Percentiles rank a stretch among this genome's conserved stretches.
These are phyloP conservation scores for Ciconia nigra DNA, from an alignment of 2,797 vertebrate genomes.

Conservation along the genomic window DNA sequence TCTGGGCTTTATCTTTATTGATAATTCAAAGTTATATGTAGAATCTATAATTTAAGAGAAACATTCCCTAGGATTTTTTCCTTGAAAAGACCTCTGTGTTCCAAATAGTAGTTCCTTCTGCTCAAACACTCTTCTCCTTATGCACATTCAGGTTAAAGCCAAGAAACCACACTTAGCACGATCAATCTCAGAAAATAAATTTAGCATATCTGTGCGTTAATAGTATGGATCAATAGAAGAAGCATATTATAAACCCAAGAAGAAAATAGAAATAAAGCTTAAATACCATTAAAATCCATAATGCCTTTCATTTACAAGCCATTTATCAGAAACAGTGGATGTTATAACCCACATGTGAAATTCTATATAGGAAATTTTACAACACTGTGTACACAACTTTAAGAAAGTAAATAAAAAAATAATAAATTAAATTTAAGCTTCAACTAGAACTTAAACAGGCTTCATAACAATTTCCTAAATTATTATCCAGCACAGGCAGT, in stretches of 20 bases:
- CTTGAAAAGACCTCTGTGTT: neutral
- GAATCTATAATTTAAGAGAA: neutral
- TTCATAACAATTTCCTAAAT: neutral
- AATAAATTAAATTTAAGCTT: neutral
- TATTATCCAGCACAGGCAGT: neutral
- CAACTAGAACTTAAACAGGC: neutral
- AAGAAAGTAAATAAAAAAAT: neutral
- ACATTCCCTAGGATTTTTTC: neutral
- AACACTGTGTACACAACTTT: neutral
- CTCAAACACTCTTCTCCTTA: neutral
- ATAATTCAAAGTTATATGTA: neutral
- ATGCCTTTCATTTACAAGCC: neutral
- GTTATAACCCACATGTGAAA: neutral
- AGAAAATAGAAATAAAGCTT: conserved; percentile 22
- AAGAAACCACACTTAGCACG: neutral
- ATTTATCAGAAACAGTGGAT: neutral
- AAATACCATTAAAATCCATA: conserved; percentile 4
- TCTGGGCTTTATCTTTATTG: neutral
- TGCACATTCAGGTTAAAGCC: neutral
- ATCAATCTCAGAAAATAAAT: neutral
- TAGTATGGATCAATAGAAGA: neutral
- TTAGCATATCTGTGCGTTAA: neutral
- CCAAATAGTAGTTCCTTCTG: neutral
- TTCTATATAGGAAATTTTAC: neutral
- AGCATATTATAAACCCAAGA: neutral